Evolutionary conservation across 2,113 vertebrate genomes (phyloP).

Genomic region (Salvelinus namaycush): DNA sequence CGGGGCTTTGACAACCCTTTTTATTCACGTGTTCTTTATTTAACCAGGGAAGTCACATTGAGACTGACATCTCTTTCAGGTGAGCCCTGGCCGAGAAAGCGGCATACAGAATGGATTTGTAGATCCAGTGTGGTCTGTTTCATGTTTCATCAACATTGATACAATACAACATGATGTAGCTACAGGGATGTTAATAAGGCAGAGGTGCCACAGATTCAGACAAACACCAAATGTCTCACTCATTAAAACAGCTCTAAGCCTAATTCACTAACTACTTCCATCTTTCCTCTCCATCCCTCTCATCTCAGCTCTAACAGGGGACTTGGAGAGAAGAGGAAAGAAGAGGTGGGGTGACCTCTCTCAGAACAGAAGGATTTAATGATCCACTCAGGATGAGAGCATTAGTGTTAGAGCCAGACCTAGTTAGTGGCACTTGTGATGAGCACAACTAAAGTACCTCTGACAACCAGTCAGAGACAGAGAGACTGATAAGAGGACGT

Average conservation of each 20-base stretch:
- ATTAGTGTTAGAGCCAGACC: slow-evolving; percentile 7
- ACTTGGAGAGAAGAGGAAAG: neutral
- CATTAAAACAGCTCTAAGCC: neutral
- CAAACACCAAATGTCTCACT: neutral
- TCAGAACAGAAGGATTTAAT: neutral
- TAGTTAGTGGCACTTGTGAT: slow-evolving; percentile 29
- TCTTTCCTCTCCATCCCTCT: neutral
- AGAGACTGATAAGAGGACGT: neutral
- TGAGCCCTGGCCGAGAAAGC: too few species aligned
- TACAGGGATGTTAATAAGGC: neutral
- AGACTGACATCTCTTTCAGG: too few species aligned
- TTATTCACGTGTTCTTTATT: too few species aligned
- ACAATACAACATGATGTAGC: neutral
- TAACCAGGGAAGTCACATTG: too few species aligned
- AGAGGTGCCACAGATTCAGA: slow-evolving; percentile 26
- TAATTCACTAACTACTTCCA: neutral
- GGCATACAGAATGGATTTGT: neutral
- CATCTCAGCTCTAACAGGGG: neutral
- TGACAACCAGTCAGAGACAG: slow-evolving; percentile 20
- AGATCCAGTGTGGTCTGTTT: neutral
- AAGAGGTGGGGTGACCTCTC: neutral
- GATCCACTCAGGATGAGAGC: slow-evolving; percentile 14
- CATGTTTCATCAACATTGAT: neutral
- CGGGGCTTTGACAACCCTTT: slow-evolving; percentile 44
- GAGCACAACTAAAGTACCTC: slow-evolving; percentile 30